These are phyloP conservation scores for Sebastes variabilis DNA, from an alignment of 2,797 vertebrate genomes.

Conservation along the genomic window DNA sequence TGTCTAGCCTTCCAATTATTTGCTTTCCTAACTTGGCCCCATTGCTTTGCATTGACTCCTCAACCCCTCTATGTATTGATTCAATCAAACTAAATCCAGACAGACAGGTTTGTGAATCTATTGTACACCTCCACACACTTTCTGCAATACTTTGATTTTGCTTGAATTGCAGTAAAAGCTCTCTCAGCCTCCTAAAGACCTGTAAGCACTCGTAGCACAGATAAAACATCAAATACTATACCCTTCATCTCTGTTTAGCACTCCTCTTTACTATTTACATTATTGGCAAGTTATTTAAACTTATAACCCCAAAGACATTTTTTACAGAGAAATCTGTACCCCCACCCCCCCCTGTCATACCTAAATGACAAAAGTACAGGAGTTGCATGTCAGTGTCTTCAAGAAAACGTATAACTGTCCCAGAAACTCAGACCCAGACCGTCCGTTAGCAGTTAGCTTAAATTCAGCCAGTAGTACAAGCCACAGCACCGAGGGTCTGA, in stretches of 20 bases:
- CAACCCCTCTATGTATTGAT: not conserved
- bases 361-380: not conserved
- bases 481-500: not conserved
- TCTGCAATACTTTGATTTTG: not conserved
- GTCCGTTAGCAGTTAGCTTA: not conserved
- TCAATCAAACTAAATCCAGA: conserved; percentile 7
- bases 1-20: not conserved
- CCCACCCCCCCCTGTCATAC: not conserved
- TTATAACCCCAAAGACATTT: not conserved
- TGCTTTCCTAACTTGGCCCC: not conserved
- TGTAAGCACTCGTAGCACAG: not conserved
- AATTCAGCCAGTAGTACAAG: not conserved
- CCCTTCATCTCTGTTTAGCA: not conserved
- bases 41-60: not conserved
- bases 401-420: not conserved
- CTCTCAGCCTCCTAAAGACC: not conserved
- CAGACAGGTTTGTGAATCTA: not conserved
- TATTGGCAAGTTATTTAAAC: not conserved
- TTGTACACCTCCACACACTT: not conserved
- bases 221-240: not conserved
- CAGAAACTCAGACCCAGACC: not conserved
- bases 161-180: conserved; percentile 3
- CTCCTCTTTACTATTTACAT: not conserved
- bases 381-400: not conserved
- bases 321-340: too few relatives aligned